Evolutionary conservation across 2,113 vertebrate species (phyloP).

Genomic region (Oriolus oriolus): DNA sequence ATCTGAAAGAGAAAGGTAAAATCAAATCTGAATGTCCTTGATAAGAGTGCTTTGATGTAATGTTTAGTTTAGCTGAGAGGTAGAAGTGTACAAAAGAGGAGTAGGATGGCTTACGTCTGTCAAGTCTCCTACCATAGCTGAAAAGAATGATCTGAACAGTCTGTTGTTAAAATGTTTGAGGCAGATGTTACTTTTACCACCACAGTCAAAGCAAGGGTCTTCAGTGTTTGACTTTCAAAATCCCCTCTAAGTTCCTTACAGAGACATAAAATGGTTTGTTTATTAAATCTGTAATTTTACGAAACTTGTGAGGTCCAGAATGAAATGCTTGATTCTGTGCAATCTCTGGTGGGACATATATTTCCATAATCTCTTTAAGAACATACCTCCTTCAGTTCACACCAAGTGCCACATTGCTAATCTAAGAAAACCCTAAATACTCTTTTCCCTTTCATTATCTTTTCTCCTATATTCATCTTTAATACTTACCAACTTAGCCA

Average conservation of each 20-base stretch:
- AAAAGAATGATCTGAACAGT: slow-evolving; percentile 64
- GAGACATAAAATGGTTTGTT: slow-evolving; percentile 74
- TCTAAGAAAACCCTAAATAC: not conserved
- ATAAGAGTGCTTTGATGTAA: not conserved
- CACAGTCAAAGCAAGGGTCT: slow-evolving; percentile 67
- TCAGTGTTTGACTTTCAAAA: slow-evolving; percentile 75
- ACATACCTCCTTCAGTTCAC: not conserved
- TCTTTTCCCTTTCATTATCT: not conserved
- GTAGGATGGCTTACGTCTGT: slow-evolving; percentile 57
- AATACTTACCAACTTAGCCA: not conserved
- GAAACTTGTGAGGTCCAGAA: slow-evolving; percentile 65
- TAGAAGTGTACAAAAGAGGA: not conserved
- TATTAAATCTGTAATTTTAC: slow-evolving; percentile 68
- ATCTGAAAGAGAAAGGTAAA: not conserved
- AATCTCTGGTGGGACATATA: not conserved
- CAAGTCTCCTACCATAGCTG: slow-evolving; percentile 36
- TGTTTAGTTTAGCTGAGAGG: slow-evolving; percentile 8
- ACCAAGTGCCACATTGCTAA: not conserved
- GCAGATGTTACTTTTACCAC: slow-evolving; percentile 76
- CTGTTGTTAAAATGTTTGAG: slow-evolving; percentile 62
- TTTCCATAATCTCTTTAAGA: slow-evolving; percentile 53
- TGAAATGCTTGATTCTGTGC: not conserved
- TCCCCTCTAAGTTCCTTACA: slow-evolving; percentile 72
- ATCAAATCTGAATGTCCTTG: not conserved
- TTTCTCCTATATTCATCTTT: not conserved